Conservation (phyloP, 64 coral and sea anemone genomes). For the Montipora efflorescens region DNA sequence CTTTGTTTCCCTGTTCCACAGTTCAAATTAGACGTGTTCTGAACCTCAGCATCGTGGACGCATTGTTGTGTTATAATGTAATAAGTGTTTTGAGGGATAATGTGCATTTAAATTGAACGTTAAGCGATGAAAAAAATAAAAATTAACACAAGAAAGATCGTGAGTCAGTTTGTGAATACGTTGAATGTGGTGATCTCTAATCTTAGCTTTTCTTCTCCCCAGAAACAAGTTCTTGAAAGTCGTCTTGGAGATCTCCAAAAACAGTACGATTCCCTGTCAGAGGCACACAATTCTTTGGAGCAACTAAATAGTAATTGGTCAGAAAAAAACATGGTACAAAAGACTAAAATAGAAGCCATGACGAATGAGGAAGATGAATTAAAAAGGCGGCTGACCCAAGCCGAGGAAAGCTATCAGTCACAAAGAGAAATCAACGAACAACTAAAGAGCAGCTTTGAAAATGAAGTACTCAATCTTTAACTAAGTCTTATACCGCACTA, state of each 20-base stretch:
- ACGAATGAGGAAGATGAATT: slow-evolving; percentile 30
- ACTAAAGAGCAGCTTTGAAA: slow-evolving; percentile 32
- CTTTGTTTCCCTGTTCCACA: too few species aligned
- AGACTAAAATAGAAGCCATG: slow-evolving; percentile 22
- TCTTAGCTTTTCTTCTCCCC: background rate
- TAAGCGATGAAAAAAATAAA: too few species aligned
- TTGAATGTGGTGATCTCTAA: too few species aligned
- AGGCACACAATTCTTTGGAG: slow-evolving; percentile 79
- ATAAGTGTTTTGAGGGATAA: too few species aligned
- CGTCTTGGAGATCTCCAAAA: slow-evolving; percentile 40
- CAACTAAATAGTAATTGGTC: slow-evolving; percentile 72
- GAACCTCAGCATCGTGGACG: too few species aligned
- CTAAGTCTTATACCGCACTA: too few species aligned
- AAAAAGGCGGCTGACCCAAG: background rate
- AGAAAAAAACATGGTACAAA: slow-evolving; percentile 36
- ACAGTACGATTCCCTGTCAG: slow-evolving; percentile 45
- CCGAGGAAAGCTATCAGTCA: background rate
- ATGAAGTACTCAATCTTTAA: slow-evolving; percentile 45
- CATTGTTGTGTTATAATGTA: too few species aligned
- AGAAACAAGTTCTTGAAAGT: slow-evolving; percentile 61
- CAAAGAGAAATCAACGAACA: slow-evolving; percentile 23
- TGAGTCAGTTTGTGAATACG: too few species aligned
- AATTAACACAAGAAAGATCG: too few species aligned
- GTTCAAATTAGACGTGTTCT: too few species aligned
- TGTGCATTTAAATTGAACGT: too few species aligned